Evolutionary conservation across 2,888 invertebrate genomes (phyloP), one percentile per base, ranked within the genome.

Genomic region (Hirtodrosophila alboralis): DNA sequence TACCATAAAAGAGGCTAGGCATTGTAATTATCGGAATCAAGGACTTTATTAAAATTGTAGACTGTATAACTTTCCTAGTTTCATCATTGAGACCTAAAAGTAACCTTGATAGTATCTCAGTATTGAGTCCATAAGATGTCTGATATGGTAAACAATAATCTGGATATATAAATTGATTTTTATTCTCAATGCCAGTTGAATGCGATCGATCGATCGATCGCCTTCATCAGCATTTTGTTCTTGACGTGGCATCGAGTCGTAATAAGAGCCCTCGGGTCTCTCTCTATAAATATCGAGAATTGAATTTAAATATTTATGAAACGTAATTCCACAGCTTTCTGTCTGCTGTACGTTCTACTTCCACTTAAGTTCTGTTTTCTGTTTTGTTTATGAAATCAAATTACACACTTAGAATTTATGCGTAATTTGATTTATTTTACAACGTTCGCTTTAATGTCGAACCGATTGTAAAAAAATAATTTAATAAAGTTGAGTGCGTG

Each of bases 391-490:
- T 57, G 31, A 54, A 71, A 61, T 48, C 8, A 26, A 68, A 62
- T 59, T 58, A 58, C 31, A 45, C 43, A 59, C 47, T 51, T 16
- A 14, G 40, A 28, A 47, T 70, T 71, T 61, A 74, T 61, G 66
- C 71, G 66, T 75, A 75, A 74, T 75, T 75, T 71, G 66, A 74
- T 70, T 78, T 52, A 66, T 47, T 74, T 78, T 36, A 48, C 73
- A 51, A 12, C 21, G 16, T 6, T 28, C 21, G 1, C 13, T n/a
- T n/a, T n/a, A 14, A 48, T 51, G 38, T 38, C 28, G 28, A 18
- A 45, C 47, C 45, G 38, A 75, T 69, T 64, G 56, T 58, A 45
- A 65, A 74, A 60, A 60, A 49, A 34, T 34, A 47, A 12, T 21
- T 16, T 2, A 3, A 23, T 8, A 4, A n/a, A n/a, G n/a, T n/a